phyloP scores from a whole-genome alignment of 1,140 invertebrate genomes.

The Mesaphorura yosii region DNA sequence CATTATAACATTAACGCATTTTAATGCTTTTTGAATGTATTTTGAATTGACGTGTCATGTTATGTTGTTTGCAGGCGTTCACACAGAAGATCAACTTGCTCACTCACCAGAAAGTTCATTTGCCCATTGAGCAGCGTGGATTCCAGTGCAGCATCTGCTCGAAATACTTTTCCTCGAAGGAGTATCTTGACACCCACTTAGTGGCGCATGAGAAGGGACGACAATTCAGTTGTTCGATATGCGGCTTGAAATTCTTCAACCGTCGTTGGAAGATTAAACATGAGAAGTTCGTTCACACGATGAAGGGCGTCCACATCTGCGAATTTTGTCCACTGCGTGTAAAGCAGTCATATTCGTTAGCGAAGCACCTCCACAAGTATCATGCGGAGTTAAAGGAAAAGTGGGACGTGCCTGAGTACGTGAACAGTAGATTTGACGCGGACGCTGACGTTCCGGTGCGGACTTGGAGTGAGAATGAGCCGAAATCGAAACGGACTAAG shows the following conservation, averaged over 20 bases:
- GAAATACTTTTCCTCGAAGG: constrained; percentile 38
- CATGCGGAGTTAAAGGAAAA: constrained; percentile 33
- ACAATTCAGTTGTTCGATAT: constrained; percentile 32
- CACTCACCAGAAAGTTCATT: constrained; percentile 12
- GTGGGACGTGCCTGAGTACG: no score
- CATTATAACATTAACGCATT: no score
- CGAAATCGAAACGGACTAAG: no score
- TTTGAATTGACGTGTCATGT: not conserved
- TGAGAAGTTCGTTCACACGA: constrained; percentile 36
- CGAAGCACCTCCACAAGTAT: constrained; percentile 39
- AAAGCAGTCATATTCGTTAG: constrained; percentile 36
- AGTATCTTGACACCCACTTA: constrained; percentile 38
- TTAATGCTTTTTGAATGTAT: constrained; percentile 5
- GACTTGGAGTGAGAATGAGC: no score
- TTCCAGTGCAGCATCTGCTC: constrained; percentile 34
- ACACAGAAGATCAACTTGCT: constrained; percentile 18
- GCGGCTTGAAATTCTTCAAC: constrained; percentile 40
- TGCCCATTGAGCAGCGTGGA: constrained; percentile 30
- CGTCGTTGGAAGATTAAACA: constrained; percentile 39
- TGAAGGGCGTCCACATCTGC: constrained; percentile 38
- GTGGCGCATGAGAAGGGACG: constrained; percentile 34
- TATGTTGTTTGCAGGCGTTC: constrained; percentile 15
- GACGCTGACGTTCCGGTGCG: no score
- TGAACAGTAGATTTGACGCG: no score
- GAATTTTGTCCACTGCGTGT: constrained; percentile 37